These are phyloP conservation scores for Andricus quercusramuli DNA, from an alignment of 2,888 invertebrate genomes.

Conservation along the genomic window DNA sequence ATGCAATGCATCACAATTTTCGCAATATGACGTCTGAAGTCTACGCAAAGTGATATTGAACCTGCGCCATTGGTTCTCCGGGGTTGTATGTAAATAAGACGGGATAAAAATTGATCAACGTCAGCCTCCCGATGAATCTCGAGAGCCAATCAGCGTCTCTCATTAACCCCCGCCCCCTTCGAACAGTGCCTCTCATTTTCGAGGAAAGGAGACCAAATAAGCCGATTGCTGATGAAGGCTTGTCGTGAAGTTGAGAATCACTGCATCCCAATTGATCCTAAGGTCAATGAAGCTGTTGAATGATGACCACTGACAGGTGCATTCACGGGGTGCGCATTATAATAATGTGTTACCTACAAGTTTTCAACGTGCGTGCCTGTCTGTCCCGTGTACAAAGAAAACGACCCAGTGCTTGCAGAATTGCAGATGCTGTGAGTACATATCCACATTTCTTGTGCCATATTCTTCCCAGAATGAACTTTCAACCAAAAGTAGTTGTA, in stretches of 20 bases:
- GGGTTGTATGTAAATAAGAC: slow-evolving; percentile 69
- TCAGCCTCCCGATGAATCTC: slow-evolving; percentile 67
- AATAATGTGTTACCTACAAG: slow-evolving; percentile 59
- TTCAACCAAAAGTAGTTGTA: too few species aligned
- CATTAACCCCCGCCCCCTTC: slow-evolving; percentile 69
- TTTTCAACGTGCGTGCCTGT: slow-evolving; percentile 53
- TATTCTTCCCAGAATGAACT: not conserved
- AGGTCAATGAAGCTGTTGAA: slow-evolving; percentile 74
- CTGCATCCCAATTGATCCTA: slow-evolving; percentile 72
- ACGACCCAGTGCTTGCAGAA: slow-evolving; percentile 42
- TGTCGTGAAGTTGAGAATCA: slow-evolving; percentile 63
- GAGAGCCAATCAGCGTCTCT: slow-evolving; percentile 69
- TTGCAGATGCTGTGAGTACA: slow-evolving; percentile 12
- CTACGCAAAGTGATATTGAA: slow-evolving; percentile 38
- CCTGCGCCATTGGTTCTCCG: slow-evolving; percentile 60
- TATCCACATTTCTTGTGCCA: not conserved
- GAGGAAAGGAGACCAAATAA: slow-evolving; percentile 42
- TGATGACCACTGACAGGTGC: slow-evolving; percentile 72
- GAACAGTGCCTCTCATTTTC: slow-evolving; percentile 64
- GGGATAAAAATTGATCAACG: slow-evolving; percentile 70
- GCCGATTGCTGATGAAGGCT: slow-evolving; percentile 4
- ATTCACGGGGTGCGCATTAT: slow-evolving; percentile 65
- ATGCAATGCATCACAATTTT: slow-evolving; percentile 36
- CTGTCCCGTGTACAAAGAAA: slow-evolving; percentile 45
- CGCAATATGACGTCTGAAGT: slow-evolving; percentile 49